Base-by-base conservation (phyloP, 2,888 invertebrate genomes). In the Eupithecia insigniata region DNA sequence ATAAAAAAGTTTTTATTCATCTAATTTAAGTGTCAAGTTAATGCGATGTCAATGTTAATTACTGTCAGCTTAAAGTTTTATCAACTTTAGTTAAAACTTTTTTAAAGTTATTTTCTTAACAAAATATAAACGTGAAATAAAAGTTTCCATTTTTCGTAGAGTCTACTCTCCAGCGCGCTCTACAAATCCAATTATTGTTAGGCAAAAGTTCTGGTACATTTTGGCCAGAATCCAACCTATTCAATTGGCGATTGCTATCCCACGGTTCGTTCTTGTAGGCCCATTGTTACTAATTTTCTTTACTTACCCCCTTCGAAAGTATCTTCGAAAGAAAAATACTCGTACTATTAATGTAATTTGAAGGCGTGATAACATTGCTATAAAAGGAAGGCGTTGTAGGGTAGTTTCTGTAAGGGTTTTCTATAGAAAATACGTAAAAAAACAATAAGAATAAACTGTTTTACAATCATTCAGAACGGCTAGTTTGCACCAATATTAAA, bases 181-280 rank as follows among this genome's bases (percentile, higher is more conserved):
- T 86, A 89, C 89, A 90, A 91, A 92, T 91, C 87, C 88, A 92
- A 93, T 93, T 93, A 92, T 89, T 85, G 88, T 87, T 83, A 79
- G 85, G 83, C 80, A 84, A 89, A 91, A 90, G 84, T 90, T 89
- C 81, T 82, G 81, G 89, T 88, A 76, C 82, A 84, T 88, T 88
- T 91, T 93, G 93, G 92, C 90, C 71, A 78, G 77, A 76, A 80
- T 90, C 92, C 93, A 93, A 88, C 75, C 78, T 82, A 87, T 89
- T 90, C 89, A 89, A 89, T 90, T 85, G 87, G 83, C 81, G 83
- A 87, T 88, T 87, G 85, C 87, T 81, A 83, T 87, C 83, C 81
- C 80, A 81, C 81, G 79, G 81, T 78, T 81, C 79, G 69, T 70
- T 75, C 77, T 79, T 69, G 60, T 78, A 72, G 80, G 82, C 85